A percentile compares a stretch with the other conserved stretches of the same genome.
These are phyloP conservation scores for Oligia latruncula DNA, from an alignment of 2,888 invertebrate species.

Conservation along the genomic window DNA sequence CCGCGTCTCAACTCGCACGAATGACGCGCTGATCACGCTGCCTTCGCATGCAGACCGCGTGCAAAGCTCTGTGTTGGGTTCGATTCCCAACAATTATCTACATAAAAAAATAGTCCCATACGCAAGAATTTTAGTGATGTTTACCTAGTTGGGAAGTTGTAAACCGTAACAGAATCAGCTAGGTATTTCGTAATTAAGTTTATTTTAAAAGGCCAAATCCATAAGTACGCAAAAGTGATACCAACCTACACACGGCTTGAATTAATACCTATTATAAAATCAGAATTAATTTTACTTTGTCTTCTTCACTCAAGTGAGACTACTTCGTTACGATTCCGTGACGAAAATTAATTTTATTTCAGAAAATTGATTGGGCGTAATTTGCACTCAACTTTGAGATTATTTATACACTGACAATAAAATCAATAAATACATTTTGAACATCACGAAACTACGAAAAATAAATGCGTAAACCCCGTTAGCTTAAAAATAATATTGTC, in stretches of 20 bases:
- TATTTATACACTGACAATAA: background rate
- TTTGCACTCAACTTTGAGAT: background rate
- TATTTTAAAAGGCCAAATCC: slow-evolving; percentile 30
- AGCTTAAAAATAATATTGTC: slow-evolving; percentile 10
- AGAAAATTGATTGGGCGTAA: background rate
- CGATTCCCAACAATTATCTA: background rate
- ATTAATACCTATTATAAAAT: background rate
- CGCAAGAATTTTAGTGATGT: background rate
- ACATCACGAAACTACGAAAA: no score
- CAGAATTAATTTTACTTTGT: background rate
- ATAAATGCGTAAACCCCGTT: slow-evolving; percentile 3
- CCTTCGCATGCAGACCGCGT: no score
- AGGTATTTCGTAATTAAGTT: slow-evolving; percentile 16
- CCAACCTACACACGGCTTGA: slow-evolving; percentile 9
- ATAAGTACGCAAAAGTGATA: slow-evolving; percentile 7
- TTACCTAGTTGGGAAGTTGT: slow-evolving; percentile 8
- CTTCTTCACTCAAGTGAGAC: background rate
- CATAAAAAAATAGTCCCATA: slow-evolving; percentile 2
- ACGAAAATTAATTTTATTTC: background rate
- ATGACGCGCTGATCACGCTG: no score
- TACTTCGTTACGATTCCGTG: background rate
- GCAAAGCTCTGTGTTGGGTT: no score
- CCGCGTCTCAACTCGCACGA: no score
- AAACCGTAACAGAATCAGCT: slow-evolving; percentile 1
- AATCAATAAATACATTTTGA: background rate